A percentile compares a stretch with the other conserved stretches of the same genome.
phyloP scores from a whole-genome alignment of 2,888 invertebrate genomes.

The Petrophora chlorosata region DNA sequence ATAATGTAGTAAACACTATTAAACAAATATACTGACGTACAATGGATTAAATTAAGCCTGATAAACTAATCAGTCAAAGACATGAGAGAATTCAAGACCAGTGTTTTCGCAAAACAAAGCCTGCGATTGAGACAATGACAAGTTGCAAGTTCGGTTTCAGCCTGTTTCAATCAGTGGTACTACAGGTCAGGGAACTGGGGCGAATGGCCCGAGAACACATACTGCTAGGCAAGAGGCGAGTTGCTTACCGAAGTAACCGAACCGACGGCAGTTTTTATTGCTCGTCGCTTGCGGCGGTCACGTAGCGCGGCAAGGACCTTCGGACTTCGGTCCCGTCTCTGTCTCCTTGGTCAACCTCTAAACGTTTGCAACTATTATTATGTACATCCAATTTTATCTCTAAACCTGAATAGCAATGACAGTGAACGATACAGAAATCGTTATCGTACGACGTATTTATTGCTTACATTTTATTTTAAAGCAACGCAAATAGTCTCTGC shows the following conservation, averaged over 20 bases:
- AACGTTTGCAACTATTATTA: neutral
- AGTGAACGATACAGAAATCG: constrained; percentile 28
- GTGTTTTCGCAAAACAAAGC: constrained; percentile 28
- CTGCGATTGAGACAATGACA: neutral
- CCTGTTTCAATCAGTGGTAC: constrained; percentile 36
- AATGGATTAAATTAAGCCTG: constrained; percentile 15
- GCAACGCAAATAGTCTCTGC: constrained; percentile 6
- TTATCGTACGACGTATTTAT: constrained; percentile 15
- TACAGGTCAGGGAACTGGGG: constrained; percentile 38
- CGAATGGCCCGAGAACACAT: constrained; percentile 28
- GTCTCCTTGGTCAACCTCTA: constrained; percentile 10
- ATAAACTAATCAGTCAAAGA: constrained; percentile 37
- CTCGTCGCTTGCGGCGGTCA: constrained; percentile 50
- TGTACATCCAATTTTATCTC: constrained; percentile 1
- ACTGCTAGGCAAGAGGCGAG: constrained; percentile 21
- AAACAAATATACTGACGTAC: neutral
- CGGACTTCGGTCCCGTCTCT: constrained; percentile 31
- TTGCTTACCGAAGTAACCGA: constrained; percentile 17
- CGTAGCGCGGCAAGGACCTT: constrained; percentile 44
- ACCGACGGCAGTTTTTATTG: constrained; percentile 40
- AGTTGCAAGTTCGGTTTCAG: constrained; percentile 6
- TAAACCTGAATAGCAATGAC: constrained; percentile 11
- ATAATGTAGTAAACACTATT: neutral
- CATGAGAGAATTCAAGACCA: constrained; percentile 39
- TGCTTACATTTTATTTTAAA: constrained; percentile 15